phyloP scores from a whole-genome alignment of 2,113 vertebrate genomes.

The Collichthys lucidus region DNA sequence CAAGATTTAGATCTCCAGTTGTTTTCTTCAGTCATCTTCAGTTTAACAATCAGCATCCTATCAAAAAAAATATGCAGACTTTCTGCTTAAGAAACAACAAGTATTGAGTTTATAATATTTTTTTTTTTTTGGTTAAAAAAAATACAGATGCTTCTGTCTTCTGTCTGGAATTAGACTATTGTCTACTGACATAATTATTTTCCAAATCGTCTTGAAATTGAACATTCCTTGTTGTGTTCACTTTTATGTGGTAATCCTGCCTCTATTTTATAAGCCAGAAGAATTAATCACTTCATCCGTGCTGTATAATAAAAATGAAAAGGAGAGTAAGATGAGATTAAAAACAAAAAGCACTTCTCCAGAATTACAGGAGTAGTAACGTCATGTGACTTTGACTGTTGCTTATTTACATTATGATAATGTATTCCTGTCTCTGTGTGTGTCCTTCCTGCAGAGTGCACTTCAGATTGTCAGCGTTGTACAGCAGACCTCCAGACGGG shows the following conservation, averaged over 20 bases:
- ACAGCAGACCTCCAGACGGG: constrained; percentile 82
- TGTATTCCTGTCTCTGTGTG: neutral
- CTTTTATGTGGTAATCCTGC: neutral
- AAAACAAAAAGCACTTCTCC: neutral
- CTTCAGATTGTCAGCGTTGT: constrained; percentile 88
- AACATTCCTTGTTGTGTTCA: neutral
- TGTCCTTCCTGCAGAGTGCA: constrained; percentile 85
- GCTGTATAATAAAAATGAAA: too few relatives aligned
- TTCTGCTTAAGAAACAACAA: neutral
- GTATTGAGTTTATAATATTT: neutral
- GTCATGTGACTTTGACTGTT: neutral
- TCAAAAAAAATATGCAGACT: neutral
- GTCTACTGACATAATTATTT: neutral
- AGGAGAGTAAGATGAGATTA: too few relatives aligned
- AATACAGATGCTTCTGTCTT: neutral
- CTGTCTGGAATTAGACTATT: neutral
- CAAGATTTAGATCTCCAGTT: neutral
- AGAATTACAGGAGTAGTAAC: neutral
- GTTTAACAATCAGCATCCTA: neutral
- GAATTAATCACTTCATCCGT: too few relatives aligned
- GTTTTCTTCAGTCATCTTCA: neutral
- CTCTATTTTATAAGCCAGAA: too few relatives aligned
- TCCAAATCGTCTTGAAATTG: neutral
- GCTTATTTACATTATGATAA: neutral
- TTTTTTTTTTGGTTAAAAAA: neutral